A percentile compares a stretch with the other conserved stretches of the same genome.
Evolutionary conservation across 2,113 vertebrate genomes (phyloP).

Genomic region (Stegostoma tigrinum): DNA sequence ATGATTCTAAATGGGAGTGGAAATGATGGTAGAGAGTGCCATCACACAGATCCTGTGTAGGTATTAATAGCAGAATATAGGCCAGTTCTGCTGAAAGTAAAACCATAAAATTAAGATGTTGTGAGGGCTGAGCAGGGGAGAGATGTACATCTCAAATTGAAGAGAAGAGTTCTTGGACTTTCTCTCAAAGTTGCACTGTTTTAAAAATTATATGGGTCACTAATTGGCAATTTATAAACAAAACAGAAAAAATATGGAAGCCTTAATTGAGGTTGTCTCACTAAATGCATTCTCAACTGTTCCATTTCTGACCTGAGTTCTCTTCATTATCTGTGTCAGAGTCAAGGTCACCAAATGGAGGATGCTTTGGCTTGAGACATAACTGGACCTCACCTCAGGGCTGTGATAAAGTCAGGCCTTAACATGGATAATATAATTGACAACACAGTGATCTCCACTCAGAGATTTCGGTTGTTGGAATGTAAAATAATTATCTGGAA

Average conservation of each 20-base stretch:
- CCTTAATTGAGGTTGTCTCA: background rate
- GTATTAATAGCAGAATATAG: too few relatives aligned
- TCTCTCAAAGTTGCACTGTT: background rate
- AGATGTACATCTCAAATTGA: too few relatives aligned
- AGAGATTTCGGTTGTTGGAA: background rate
- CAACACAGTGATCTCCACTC: background rate
- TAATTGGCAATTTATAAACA: background rate
- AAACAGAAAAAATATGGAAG: background rate
- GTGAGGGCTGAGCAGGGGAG: too few relatives aligned
- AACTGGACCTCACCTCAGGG: background rate
- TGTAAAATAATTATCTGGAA: background rate
- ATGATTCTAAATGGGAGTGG: too few relatives aligned
- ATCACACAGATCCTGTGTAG: too few relatives aligned
- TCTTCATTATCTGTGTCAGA: background rate
- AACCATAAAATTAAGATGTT: too few relatives aligned
- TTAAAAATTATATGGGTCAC: background rate
- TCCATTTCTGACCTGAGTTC: background rate
- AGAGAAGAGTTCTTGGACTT: background rate
- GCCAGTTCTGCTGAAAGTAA: too few relatives aligned
- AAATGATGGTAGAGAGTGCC: too few relatives aligned
- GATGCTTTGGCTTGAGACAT: background rate
- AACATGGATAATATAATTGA: background rate
- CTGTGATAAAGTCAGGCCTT: background rate
- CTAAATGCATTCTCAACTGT: background rate
- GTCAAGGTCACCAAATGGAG: background rate